Percentiles rank a stretch among this genome's conserved stretches.
Conservation (phyloP, 2,797 vertebrate species). For the Delichon dasypus region DNA sequence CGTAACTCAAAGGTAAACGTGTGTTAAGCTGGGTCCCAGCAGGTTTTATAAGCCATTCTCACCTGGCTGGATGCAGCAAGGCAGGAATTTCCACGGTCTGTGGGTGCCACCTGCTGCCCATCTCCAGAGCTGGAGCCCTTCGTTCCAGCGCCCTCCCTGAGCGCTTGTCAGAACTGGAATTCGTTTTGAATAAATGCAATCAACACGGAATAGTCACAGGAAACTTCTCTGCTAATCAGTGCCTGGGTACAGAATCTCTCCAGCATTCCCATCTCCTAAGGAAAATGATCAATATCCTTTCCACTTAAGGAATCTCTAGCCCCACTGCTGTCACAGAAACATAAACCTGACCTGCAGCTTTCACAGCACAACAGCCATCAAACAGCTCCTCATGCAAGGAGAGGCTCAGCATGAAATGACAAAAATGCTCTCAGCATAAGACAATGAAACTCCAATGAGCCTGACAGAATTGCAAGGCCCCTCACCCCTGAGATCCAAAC, state of each 20-base stretch:
- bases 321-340: not conserved
- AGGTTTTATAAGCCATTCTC: not conserved
- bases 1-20: not conserved
- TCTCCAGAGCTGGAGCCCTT: fast-evolving
- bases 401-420: not conserved
- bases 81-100: not conserved
- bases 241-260: not conserved
- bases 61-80: fast-evolving
- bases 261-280: not conserved
- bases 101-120: constrained; percentile 57
- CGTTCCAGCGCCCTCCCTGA: not conserved
- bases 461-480: not conserved
- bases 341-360: not conserved
- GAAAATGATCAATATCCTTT: fast-evolving
- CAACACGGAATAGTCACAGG: not conserved
- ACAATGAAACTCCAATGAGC: not conserved
- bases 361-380: fast-evolving
- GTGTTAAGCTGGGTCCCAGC: fast-evolving
- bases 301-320: not conserved
- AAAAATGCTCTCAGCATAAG: not conserved
- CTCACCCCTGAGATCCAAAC: not conserved
- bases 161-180: not conserved
- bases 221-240: not conserved
- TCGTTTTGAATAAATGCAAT: not conserved
- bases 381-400: not conserved